phyloP scores from a whole-genome alignment of 92 coral and sea anemone species.

The Chrysogorgia sp. region DNA sequence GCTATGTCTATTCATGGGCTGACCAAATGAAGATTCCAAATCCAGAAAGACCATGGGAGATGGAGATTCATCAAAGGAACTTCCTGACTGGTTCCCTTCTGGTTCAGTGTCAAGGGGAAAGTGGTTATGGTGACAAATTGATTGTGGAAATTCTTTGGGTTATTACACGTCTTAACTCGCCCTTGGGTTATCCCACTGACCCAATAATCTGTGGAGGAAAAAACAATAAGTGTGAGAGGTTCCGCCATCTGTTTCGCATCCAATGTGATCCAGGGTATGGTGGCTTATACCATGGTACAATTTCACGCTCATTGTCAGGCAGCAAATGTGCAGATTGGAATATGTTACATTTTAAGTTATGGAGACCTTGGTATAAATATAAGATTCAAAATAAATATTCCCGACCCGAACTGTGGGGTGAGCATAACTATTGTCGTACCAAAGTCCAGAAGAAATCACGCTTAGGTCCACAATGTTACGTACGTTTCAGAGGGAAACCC shows the following conservation, averaged over 20 bases:
- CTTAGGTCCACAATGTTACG: neutral
- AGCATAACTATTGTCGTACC: conserved; percentile 25
- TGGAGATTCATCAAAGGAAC: conserved; percentile 68
- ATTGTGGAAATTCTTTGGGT: conserved; percentile 54
- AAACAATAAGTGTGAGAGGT: conserved; percentile 55
- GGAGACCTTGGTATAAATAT: neutral
- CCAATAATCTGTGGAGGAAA: conserved; percentile 66
- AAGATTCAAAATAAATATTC: neutral
- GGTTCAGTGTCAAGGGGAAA: conserved; percentile 33
- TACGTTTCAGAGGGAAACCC: neutral
- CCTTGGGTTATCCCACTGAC: conserved; percentile 92
- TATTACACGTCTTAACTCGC: conserved; percentile 79
- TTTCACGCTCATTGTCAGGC: conserved; percentile 15
- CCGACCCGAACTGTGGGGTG: neutral
- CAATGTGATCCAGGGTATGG: conserved; percentile 81
- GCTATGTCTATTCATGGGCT: conserved; percentile 28
- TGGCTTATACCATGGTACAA: conserved; percentile 69
- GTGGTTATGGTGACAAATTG: conserved; percentile 60
- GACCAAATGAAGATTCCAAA: conserved; percentile 8
- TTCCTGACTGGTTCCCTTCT: conserved; percentile 19
- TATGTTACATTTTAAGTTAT: neutral
- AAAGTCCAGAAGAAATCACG: neutral
- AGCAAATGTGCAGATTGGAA: conserved; percentile 17
- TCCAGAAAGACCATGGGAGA: conserved; percentile 41
- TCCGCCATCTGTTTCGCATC: conserved; percentile 65